Evolutionary conservation across 2,797 vertebrate genomes (phyloP), one percentile per base, ranked within the genome.

Genomic region (Calcarius lapponicus): DNA sequence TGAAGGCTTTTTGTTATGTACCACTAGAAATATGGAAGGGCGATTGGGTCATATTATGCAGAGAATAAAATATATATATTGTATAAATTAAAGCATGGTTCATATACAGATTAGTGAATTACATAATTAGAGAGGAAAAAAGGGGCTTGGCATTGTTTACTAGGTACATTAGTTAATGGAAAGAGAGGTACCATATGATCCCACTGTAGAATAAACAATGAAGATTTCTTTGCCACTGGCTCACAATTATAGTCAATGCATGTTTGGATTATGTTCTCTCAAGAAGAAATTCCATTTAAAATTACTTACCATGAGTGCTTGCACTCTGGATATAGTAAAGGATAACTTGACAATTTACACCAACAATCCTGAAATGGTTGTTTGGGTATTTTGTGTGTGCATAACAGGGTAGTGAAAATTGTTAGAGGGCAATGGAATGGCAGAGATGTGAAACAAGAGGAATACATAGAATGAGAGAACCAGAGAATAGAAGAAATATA

Each of bases 371-470:
- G n/a, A 89, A 58, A 58, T 40, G 9, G 28, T 61, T 74, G 9
- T 69, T 21, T 50, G 15, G 4, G 4, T 93, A 43, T 81, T 72
- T 79, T 75, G 38, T 76, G 11, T 50, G 15, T 43, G 13, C 6
- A 29, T 29, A 62, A 36, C 0, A 4, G 34, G 12, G 16, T 51
- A 85, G 21, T 7, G 78, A 69, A 69, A 34, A 57, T 1, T 42
- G 1, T 61, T 57, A 32, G 11, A 40, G 6, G 5, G 6, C 3
- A n/a, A 21, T 13, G 4, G 3, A 67, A 45, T 16, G 11, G 7
- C 3, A 71, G 19, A 83, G 9, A 47, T 22, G 6, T 14, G n/a
- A 43, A 67, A 24, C 5, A 69, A 34, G 13, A 70, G 16, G 64
- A 66, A 73, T 29, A 17, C 4, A 61, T 48, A 64, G 34, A 74